Evolutionary conservation across 1,140 invertebrate genomes (phyloP).

Genomic region (Philotrypesis tridentata): DNA sequence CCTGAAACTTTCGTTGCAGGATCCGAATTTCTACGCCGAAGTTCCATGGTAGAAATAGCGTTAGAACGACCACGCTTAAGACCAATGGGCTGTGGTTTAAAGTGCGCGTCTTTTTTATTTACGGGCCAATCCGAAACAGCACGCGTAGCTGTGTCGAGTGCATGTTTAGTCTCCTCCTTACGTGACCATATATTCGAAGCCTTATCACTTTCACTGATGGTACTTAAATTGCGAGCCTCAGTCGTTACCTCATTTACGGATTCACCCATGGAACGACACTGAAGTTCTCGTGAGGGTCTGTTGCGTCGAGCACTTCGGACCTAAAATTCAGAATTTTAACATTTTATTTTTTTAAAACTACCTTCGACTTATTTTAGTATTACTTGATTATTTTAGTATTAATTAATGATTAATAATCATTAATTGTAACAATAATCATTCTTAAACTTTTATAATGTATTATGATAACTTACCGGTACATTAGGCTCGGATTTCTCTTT

Average conservation of each 20-base stretch:
- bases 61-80: conserved; percentile 71
- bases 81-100: conserved; percentile 62
- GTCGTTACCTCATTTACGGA: conserved; percentile 59
- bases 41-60: conserved; percentile 72
- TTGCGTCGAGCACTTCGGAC: conserved; percentile 66
- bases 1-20: conserved; percentile 77
- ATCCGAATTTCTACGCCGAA: conserved; percentile 82
- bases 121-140: conserved; percentile 69
- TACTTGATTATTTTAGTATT: background rate
- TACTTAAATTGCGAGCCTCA: conserved; percentile 66
- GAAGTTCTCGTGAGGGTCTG: conserved; percentile 65
- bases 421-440: background rate
- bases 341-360: background rate
- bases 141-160: conserved; percentile 56
- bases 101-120: conserved; percentile 64
- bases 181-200: conserved; percentile 59
- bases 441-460: background rate
- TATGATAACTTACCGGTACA: conserved; percentile 64
- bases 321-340: conserved; percentile 13
- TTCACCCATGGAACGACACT: conserved; percentile 71
- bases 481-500: conserved; percentile 69
- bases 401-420: background rate
- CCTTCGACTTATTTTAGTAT: too few relatives aligned
- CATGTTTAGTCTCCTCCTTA: conserved; percentile 59
- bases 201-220: conserved; percentile 70